Base-by-base conservation (phyloP, 2,888 invertebrate species). In the Caenorhabditis sp. region DNA sequence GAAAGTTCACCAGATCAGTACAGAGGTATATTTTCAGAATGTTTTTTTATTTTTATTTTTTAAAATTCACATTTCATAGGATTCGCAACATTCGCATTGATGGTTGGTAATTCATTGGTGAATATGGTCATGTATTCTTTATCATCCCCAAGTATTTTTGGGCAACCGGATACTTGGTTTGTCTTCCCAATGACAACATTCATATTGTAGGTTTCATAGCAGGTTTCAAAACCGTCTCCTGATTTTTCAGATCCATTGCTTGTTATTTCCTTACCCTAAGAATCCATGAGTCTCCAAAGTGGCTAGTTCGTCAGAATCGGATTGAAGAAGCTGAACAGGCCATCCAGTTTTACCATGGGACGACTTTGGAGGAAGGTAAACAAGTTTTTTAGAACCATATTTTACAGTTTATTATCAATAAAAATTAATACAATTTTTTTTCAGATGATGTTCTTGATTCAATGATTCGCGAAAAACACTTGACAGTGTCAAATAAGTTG, bases 231-330 rank as follows among this genome's bases (percentile, higher is more conserved):
- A 53, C 4, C 8, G 53, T 25, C 27, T 26, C 38, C 50, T 17
- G n/a, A 20, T 53, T 50, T 76, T 21, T 31, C n/a, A 78, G 78
- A 53, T 74, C 70, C 1, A 17, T 66, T 17, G 23, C 68, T 0
- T 54, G 64, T 21, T 77, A 72, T 49, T 26, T 65, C 1, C 27
- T 65, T 26, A 63, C 74, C 0, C 27, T 31, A 0, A 49, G 64
- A 7, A 54, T 79, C 23, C 79, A 74, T n/a, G 79, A 79, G 8
- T 79, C 79, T 38, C 79, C 79, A 10, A 74, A 74, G 66, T 79
- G 79, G 79, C 61, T 79, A 1, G 67, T 75, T 0, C 43, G 63
- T 17, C 69, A 70, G 27, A 70, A 66, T n/a, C 31, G 65, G 57
- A 50, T 64, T 43, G 75, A 77, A 50, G 76, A 76, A 52, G 79